Evolutionary conservation across 2,113 vertebrate genomes (phyloP), one percentile per base, ranked within the genome.

Genomic region (Manacus vitellinus): DNA sequence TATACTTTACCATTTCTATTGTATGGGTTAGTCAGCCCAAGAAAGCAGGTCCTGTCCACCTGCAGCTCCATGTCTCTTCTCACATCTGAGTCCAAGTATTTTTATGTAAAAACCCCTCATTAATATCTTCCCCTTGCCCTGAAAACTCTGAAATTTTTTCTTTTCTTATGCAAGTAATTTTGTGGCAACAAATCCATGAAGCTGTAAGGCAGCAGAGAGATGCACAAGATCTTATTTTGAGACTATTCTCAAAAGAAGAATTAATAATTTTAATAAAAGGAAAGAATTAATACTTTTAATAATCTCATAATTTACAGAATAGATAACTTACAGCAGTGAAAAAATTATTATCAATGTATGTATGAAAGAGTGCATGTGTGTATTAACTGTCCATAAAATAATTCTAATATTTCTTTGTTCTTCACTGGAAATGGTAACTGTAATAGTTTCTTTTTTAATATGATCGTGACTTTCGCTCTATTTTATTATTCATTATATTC

Each of bases 31-130:
- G 15, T 41, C 30, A 82, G 41, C 21, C 18, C 37, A 78, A 78
- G 27, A 7, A 88, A 74, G 14, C 10, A 90, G 16, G 4, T 0
- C 7, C 1, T 92, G 8, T 22, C 67, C 19, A 54, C 8, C 24
- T 67, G 31, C 31, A 89, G 28, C 7, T 84, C 9, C 4, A 21
- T 2, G 2, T 24, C 24, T 61, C 14, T 47, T 14, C 21, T 80
- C 0, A 0, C 7, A 20, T 18, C 11, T 7, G 15, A 68, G 6
- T 20, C 5, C 21, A 47, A 13, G 6, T 30, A 17, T 12, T 75
- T 71, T 78, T 49, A 5, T 31, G 7, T 12, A 35, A 8, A 71
- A 82, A 78, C 31, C 2, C 5, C 7, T n/a, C n/a, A 25, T 19
- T 49, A 75, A 58, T 12, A 43, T 59, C 58, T 71, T 8, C 25